Base-by-base conservation (phyloP, 2,888 invertebrate genomes). In the Galerucella pusilla region DNA sequence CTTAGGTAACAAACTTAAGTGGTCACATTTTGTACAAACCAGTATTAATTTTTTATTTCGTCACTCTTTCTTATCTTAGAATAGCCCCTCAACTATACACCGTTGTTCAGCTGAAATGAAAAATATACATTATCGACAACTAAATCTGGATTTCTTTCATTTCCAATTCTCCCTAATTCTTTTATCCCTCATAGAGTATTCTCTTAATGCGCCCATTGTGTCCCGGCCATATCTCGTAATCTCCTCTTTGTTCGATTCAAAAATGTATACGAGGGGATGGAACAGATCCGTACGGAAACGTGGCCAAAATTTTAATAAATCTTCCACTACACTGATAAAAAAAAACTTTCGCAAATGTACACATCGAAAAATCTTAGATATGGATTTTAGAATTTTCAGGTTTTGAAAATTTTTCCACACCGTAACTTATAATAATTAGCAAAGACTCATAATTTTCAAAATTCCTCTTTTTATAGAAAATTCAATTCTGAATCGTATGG, bases 161-260 rank as follows among this genome's bases (percentile, higher is more conserved):
- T 73, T 45, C 66, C 78, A 72, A 72, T 72, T 72, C 72, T 72
- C 76, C 75, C 73, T 66, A 60, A 69, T 74, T 75, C 68, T 73
- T 75, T 71, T 68, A 70, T 76, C 80, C 79, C 79, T 77, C 70
- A 70, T 77, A 80, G 81, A 80, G 75, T 68, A 75, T 75, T 71
- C 80, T 79, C 81, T 81, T 83, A 82, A 83, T 83, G 81, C 81
- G 78, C 78, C 81, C 80, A 83, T 84, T 84, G 83, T 84, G 79
- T 16, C 20, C 46, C 80, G 78, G 78, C 80, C 81, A 78, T 82
- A 81, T 82, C 82, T 79, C 78, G 79, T 83, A 82, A 82, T 83
- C 82, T 81, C 80, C 75, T 80, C 80, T 81, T 83, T 83, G 83
- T 82, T 78, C 82, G 78, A 82, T 81, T 80, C 77, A 82, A 81